phyloP scores from a whole-genome alignment of 1,140 invertebrate genomes.

The Drosophila persimilis region DNA sequence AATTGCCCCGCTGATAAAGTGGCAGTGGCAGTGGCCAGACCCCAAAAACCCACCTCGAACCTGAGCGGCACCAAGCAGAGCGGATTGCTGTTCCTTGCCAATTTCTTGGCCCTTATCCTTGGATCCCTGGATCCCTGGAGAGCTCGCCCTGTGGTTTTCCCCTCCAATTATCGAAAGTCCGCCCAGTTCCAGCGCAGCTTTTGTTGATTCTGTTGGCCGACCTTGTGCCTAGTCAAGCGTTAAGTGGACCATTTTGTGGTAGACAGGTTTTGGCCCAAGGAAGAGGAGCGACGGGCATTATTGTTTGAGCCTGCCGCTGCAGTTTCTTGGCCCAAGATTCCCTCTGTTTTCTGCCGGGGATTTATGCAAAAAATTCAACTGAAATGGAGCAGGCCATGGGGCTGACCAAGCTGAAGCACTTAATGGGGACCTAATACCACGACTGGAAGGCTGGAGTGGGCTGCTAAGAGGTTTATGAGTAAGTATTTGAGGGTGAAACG shows the following conservation, averaged over 20 bases:
- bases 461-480: constrained; percentile 13
- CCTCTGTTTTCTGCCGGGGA: constrained; percentile 9
- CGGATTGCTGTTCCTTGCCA: constrained; percentile 6
- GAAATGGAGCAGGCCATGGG: constrained; percentile 51
- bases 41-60: not conserved
- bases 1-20: constrained; percentile 64
- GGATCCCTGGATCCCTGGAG: constrained; percentile 39
- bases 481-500: no score
- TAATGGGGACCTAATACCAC: constrained; percentile 7
- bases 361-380: constrained; percentile 36
- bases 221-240: constrained; percentile 73
- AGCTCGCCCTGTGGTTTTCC: constrained; percentile 32
- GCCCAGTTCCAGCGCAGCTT: constrained; percentile 44
- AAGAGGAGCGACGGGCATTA: constrained; percentile 5
- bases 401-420: constrained; percentile 33
- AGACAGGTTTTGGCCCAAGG: constrained; percentile 14
- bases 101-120: constrained; percentile 28
- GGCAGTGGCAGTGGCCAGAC: constrained; percentile 22
- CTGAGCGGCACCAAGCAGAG: no score
- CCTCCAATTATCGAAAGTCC: constrained; percentile 66
- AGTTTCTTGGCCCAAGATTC: constrained; percentile 39
- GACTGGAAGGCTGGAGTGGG: constrained; percentile 2
- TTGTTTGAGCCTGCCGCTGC: constrained; percentile 34
- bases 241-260: constrained; percentile 67
- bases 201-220: constrained; percentile 65